These are phyloP conservation scores for Calonectris borealis DNA, from an alignment of 2,113 vertebrate species.

Conservation along the genomic window DNA sequence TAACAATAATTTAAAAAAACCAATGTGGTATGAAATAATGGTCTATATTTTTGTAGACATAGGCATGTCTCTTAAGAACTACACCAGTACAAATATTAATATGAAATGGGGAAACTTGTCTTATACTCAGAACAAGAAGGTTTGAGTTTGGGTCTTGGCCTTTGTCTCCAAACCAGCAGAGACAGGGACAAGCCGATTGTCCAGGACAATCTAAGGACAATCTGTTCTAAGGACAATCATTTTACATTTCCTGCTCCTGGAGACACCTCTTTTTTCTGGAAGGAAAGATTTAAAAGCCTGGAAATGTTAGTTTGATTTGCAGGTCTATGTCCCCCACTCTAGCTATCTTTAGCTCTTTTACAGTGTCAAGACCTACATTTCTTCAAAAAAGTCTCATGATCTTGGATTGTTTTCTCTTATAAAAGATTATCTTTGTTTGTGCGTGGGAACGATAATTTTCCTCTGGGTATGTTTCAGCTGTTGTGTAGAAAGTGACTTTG, in stretches of 20 bases:
- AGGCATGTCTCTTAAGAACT: not conserved
- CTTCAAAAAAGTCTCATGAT: not conserved
- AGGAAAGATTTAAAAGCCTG: not conserved
- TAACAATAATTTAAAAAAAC: not conserved
- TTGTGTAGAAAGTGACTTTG: not conserved
- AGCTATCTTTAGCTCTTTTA: not conserved
- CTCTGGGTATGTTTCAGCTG: not conserved
- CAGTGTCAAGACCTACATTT: not conserved
- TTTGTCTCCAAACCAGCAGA: not conserved
- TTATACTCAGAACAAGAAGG: not conserved
- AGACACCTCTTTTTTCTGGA: not conserved
- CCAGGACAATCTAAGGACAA: no score
- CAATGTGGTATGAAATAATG: not conserved
- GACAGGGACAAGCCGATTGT: not conserved
- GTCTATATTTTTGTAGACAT: not conserved
- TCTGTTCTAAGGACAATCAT: not conserved
- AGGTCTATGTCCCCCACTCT: not conserved
- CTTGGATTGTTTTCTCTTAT: not conserved
- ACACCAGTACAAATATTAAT: not conserved
- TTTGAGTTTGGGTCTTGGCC: not conserved
- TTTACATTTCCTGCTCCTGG: not conserved
- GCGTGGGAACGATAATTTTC: not conserved
- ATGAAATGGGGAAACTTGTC: not conserved
- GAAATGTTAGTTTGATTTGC: not conserved
- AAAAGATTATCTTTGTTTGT: not conserved